A percentile compares a stretch with the other conserved stretches of the same genome.
phyloP scores from a whole-genome alignment of 2,113 vertebrate genomes.

The Euleptes europaea region DNA sequence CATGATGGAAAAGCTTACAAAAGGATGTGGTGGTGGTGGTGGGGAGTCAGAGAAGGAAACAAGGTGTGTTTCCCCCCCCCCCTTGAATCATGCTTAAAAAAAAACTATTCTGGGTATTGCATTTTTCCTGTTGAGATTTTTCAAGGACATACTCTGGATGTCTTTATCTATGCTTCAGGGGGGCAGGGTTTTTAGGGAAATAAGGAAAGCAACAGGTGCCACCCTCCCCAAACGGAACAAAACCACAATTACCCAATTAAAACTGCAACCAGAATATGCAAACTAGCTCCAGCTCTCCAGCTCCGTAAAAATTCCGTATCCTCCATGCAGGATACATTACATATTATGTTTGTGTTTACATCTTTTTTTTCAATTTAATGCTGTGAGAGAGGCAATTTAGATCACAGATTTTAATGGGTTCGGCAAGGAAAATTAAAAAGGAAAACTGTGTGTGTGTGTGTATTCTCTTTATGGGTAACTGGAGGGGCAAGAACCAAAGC shows the following conservation, averaged over 20 bases:
- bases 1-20: background rate
- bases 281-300: background rate
- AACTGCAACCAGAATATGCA: background rate
- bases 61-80: no score
- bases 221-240: background rate
- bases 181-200: background rate
- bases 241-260: slow-evolving; percentile 8
- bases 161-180: background rate
- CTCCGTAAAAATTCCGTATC: background rate
- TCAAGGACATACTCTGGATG: background rate
- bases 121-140: background rate
- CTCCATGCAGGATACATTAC: background rate
- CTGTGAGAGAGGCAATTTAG: background rate
- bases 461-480: background rate
- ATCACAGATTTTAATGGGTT: slow-evolving; percentile 13
- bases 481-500: background rate
- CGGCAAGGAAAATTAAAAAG: background rate
- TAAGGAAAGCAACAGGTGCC: background rate
- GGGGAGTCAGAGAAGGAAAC: background rate
- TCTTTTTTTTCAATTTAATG: background rate
- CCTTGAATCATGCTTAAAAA: background rate
- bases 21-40: accelerated
- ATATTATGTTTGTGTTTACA: background rate
- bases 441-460: background rate
- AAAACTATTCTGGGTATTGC: background rate